Conservation (phyloP, 2,113 vertebrate species). For the Aspidoscelis tigris region DNA sequence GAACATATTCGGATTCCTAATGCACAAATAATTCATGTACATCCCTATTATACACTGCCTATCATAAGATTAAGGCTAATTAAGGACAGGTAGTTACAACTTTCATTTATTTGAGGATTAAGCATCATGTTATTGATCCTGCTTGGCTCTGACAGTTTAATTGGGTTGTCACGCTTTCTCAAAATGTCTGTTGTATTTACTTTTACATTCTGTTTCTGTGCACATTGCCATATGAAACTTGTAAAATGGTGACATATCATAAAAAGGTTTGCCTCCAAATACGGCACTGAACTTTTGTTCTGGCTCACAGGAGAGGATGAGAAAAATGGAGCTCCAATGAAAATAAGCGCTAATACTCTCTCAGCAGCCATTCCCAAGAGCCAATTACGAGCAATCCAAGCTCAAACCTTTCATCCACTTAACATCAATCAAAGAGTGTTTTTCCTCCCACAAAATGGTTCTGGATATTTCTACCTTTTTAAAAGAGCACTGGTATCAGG, state of each 20-base stretch:
- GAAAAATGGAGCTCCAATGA: background rate
- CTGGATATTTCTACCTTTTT: background rate
- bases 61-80: background rate
- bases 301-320: background rate
- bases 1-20: too few species aligned
- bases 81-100: background rate
- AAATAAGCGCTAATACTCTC: slow-evolving; percentile 2
- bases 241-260: background rate
- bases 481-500: background rate
- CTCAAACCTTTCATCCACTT: background rate
- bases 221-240: background rate
- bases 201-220: background rate
- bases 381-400: background rate
- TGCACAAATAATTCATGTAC: too few species aligned
- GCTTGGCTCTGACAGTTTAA: background rate
- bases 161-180: background rate
- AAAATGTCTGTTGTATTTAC: background rate
- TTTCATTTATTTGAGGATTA: background rate
- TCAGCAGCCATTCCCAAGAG: background rate
- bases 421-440: background rate
- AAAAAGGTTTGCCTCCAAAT: background rate
- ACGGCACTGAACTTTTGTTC: background rate
- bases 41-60: background rate
- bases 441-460: background rate
- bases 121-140: background rate